phyloP scores from a whole-genome alignment of 2,888 invertebrate species.

The Apodemia zela region DNA sequence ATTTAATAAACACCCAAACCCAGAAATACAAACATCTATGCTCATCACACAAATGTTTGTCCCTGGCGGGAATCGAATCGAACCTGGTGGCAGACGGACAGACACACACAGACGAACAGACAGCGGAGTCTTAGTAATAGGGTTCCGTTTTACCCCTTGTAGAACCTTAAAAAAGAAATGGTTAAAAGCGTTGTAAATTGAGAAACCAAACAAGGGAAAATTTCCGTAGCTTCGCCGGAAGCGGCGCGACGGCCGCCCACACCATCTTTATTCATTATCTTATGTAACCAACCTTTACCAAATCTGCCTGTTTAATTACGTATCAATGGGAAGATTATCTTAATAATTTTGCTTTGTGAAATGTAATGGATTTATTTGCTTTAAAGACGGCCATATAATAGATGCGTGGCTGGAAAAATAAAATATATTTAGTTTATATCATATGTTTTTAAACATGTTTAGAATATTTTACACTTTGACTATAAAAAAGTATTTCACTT shows the following conservation, averaged over 20 bases:
- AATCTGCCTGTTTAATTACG: background rate
- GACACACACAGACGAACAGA: too few relatives aligned
- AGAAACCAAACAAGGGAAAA: background rate
- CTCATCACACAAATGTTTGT: too few relatives aligned
- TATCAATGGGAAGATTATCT: background rate
- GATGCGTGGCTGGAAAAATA: background rate
- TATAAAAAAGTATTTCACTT: too few relatives aligned
- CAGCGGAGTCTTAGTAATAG: too few relatives aligned
- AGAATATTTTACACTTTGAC: too few relatives aligned
- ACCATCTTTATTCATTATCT: constrained; percentile 15
- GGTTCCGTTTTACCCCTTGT: too few relatives aligned
- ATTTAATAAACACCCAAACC: too few relatives aligned
- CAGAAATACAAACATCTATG: too few relatives aligned
- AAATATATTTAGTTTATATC: background rate
- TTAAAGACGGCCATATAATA: too few relatives aligned
- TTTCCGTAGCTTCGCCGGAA: constrained; percentile 19
- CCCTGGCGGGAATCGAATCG: too few relatives aligned
- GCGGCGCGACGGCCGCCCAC: constrained; percentile 32
- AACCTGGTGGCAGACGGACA: too few relatives aligned
- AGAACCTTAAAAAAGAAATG: background rate
- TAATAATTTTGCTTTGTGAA: background rate
- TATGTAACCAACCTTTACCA: constrained; percentile 22
- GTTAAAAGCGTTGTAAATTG: background rate
- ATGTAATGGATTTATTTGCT: background rate
- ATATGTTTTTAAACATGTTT: too few relatives aligned